A percentile compares a stretch with the other conserved stretches of the same genome.
Evolutionary conservation across 2,113 vertebrate genomes (phyloP).

Genomic region (Alligator sinensis): DNA sequence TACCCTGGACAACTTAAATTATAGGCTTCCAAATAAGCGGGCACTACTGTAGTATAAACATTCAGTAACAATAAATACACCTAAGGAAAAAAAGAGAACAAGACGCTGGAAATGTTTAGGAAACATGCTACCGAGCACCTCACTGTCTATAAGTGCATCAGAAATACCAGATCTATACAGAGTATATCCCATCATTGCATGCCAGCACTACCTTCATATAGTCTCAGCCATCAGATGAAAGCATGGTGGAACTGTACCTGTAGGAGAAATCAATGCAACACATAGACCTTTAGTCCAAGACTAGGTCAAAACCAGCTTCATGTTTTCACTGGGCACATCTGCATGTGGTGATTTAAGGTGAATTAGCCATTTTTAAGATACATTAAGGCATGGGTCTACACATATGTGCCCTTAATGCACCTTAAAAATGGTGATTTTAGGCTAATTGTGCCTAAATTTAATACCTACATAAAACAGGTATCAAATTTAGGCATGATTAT

Average conservation of each 20-base stretch:
- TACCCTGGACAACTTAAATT: background rate
- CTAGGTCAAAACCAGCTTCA: background rate
- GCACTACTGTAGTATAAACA: background rate
- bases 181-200: background rate
- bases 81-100: background rate
- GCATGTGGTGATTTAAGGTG: no score
- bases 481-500: no score
- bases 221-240: background rate
- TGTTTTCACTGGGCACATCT: no score
- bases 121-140: background rate
- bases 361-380: no score
- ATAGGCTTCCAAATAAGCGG: background rate
- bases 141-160: background rate
- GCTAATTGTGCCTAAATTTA: no score
- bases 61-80: background rate
- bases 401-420: no score
- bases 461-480: no score
- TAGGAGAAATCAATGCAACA: background rate
- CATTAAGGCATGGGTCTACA: no score
- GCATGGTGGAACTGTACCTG: background rate
- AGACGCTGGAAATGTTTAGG: background rate
- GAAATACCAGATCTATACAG: background rate
- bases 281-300: background rate
- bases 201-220: background rate
- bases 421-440: no score